Percentiles rank a stretch among this genome's conserved stretches.
Conservation (phyloP, 2,113 vertebrate species). For the Nesogale talazaci region DNA sequence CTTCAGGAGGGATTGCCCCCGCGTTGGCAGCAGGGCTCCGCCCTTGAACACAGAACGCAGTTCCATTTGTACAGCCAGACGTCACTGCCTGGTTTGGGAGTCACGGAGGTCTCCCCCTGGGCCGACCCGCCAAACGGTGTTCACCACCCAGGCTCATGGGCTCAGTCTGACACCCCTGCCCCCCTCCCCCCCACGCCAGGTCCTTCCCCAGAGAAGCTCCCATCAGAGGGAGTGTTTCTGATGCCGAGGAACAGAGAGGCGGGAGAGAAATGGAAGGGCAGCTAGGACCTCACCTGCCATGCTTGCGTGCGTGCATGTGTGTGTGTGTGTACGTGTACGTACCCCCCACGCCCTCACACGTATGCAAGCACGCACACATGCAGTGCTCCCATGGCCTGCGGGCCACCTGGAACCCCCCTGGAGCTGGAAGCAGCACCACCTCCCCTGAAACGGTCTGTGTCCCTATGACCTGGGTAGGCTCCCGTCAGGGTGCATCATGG, state of each 20-base stretch:
- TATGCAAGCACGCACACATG: fast-evolving
- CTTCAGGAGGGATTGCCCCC: no score
- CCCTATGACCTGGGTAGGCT: neutral
- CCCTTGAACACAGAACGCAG: neutral
- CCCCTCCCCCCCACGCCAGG: no score
- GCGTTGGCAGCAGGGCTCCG: neutral
- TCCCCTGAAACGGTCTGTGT: neutral
- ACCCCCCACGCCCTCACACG: no score
- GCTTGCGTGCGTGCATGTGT: no score
- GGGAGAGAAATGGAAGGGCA: neutral
- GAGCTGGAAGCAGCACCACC: neutral
- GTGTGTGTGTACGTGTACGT: no score
- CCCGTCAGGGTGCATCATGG: neutral
- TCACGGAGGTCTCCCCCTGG: neutral
- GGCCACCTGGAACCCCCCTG: neutral
- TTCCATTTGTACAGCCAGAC: neutral
- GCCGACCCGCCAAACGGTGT: neutral
- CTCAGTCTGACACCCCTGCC: fast-evolving
- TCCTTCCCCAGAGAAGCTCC: neutral
- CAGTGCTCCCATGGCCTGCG: fast-evolving
- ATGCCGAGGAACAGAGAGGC: neutral
- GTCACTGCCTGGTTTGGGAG: neutral
- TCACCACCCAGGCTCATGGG: no score
- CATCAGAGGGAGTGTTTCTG: neutral
- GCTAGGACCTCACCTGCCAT: no score